Evolutionary conservation across 2,888 invertebrate genomes (phyloP), one percentile per base, ranked within the genome.

Genomic region (Papilio elwesi): DNA sequence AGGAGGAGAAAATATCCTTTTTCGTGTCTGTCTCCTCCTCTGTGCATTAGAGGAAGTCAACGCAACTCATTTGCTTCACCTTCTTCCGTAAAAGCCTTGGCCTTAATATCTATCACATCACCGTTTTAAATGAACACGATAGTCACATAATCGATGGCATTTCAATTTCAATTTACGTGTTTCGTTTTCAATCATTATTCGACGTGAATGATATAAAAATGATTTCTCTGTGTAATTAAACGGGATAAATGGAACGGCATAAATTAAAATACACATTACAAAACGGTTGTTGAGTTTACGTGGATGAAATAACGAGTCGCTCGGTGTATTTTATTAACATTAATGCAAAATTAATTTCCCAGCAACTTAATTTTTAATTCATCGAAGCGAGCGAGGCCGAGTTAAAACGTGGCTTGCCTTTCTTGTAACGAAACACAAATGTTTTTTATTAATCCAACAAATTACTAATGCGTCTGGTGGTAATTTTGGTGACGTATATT

Each of bases 281-380:
- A 63, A 69, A 62, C 52, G 16, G 69, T 57, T 68, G 62, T 69
- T 43, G 62, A 69, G 62, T 69, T 52, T 52, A n/a, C 62, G 62
- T 43, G 43, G 62, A 51, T 49, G 59, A 62, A 69, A 69, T 51
- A 68, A 51, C 52, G 51, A 62, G 52, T 55, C 47, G 55, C 36
- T 52, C 51, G 69, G 52, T 62, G 51, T 52, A 69, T 52, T 69
- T 69, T 68, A 68, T 62, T 52, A 69, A 69, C 51, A 13, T 57
- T 62, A 69, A 69, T 69, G 62, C 43, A 51, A 69, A 69, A 16
- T 69, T 62, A 69, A 62, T 69, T 69, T 69, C 49, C 15, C 36
- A 49, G 26, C 68, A 59, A 49, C 26, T 59, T 68, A 68, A 51
- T 38, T 68, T 68, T 69, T 62, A 52, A 69, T 68, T 59, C 49